Base-by-base conservation (phyloP, 1,140 invertebrate species). In the Aphidius ervi region DNA sequence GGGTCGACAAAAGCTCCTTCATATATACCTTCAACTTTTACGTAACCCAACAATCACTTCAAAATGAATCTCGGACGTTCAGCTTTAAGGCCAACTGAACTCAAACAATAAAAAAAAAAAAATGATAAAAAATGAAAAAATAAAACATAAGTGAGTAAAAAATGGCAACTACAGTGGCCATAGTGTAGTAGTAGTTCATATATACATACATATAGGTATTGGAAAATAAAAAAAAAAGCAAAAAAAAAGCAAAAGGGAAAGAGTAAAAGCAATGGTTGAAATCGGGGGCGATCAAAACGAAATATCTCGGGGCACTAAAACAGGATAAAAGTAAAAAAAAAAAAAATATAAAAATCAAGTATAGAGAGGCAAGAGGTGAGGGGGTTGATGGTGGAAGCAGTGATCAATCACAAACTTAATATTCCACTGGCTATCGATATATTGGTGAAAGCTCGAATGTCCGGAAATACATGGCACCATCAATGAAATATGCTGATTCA, bases 401-500 rank as follows among this genome's bases (percentile, higher is more conserved):
- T 47, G 49, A 68, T 68, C 65, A 63, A 65, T 69, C 63, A 69
- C 52, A 45, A 47, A 66, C 60, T 62, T 64, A 63, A 63, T 67
- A 69, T 65, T 69, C 52, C 42, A 61, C 39, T 49, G 37, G 57
- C 61, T 46, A 64, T 55, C 52, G 45, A 46, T 41, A 48, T 54
- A 62, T 50, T 47, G 55, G 52, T 57, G 53, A 63, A 58, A 60
- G 53, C 61, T 54, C 49, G 55, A 66, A 64, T 53, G 53, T 60
- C 59, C 61, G 59, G 62, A 47, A 52, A 52, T 52, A 39, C 49
- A 39, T 52, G 37, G 16, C 49, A 52, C 49, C 47, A 16, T 23
- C 37, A 39, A 52, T 52, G 49, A 52, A 52, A 52, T 52, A 52
- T 39, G 49, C 49, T 31, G 23, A 31, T 31, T 31, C 49, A 52